Evolutionary conservation across 1,140 invertebrate genomes (phyloP), one percentile per base, ranked within the genome.

Genomic region (Anagrus nilaparvatae): DNA sequence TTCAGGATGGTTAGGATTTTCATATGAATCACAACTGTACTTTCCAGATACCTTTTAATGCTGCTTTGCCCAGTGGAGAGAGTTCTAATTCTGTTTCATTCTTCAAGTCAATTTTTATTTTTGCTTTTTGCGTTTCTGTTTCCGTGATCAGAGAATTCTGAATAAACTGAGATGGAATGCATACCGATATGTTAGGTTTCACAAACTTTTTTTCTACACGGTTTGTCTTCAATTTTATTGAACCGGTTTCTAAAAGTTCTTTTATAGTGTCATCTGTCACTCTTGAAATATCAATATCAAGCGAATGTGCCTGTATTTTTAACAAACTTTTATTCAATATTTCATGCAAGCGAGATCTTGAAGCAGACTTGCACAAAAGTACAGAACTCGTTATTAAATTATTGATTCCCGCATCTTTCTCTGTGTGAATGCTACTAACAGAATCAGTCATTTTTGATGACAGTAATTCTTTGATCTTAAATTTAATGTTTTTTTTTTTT

Each of bases 11-110:
- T n/a, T n/a, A n/a, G n/a, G n/a, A n/a, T n/a, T n/a, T n/a, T n/a
- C n/a, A n/a, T n/a, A n/a, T n/a, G n/a, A n/a, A n/a, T n/a, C n/a
- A n/a, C n/a, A n/a, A n/a, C n/a, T n/a, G n/a, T n/a, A n/a, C n/a
- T n/a, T n/a, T n/a, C n/a, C n/a, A n/a, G n/a, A n/a, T 63, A 81
- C 84, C 87, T 79, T 86, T 90, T 52, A 89, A 82, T 24, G 87
- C 82, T 14, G 88, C 87, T 54, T 67, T 73, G 21, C 87, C 89
- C 13, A 92, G 70, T 47, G 70, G 69, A 48, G 78, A 86, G 16
- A 86, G 68, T 39, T 72, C 63, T 16, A 84, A 64, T 32, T 69
- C 57, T 5, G 71, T 75, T 23, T 69, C 50, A 40, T 61, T 62
- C 3, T 49, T 49, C 9, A 73, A 44, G 5, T 51, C 46, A 28